phyloP scores from a whole-genome alignment of 2,888 invertebrate species.

The Meghimatium bilineatum region DNA sequence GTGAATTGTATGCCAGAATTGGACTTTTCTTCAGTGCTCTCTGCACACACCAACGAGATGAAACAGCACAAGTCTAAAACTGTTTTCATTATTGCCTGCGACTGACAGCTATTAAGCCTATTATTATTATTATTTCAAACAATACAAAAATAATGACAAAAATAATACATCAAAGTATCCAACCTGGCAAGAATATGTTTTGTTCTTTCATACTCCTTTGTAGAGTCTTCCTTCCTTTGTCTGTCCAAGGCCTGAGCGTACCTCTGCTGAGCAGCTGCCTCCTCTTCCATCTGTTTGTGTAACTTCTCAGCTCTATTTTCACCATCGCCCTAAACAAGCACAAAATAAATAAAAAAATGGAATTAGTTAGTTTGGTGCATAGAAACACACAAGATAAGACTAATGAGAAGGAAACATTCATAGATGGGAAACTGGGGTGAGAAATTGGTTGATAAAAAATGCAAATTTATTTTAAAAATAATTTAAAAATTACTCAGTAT shows the following conservation, averaged over 20 bases:
- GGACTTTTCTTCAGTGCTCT: too few relatives aligned
- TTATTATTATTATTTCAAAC: too few relatives aligned
- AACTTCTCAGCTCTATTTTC: conserved; percentile 29
- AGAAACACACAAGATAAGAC: too few relatives aligned
- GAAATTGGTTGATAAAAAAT: too few relatives aligned
- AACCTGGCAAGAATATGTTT: conserved; percentile 68
- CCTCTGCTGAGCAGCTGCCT: conserved; percentile 54
- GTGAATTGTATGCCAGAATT: too few relatives aligned
- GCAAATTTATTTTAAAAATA: too few relatives aligned
- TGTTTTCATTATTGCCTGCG: too few relatives aligned
- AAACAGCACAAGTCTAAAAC: neutral
- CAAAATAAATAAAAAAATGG: conserved; percentile 6
- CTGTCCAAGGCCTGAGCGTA: conserved; percentile 58
- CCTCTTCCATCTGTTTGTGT: conserved; percentile 26
- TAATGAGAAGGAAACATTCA: too few relatives aligned
- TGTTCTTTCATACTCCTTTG: conserved; percentile 61
- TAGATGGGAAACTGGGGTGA: too few relatives aligned
- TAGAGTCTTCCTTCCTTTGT: conserved; percentile 39
- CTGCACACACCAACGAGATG: neutral
- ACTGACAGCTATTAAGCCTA: too few relatives aligned
- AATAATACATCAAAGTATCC: neutral
- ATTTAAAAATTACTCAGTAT: too few relatives aligned
- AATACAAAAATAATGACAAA: neutral
- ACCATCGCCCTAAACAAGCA: conserved; percentile 36
- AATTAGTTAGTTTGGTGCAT: too few relatives aligned